These are phyloP conservation scores for Herminia tarsipennalis DNA, from an alignment of 2,888 invertebrate species.

Conservation along the genomic window DNA sequence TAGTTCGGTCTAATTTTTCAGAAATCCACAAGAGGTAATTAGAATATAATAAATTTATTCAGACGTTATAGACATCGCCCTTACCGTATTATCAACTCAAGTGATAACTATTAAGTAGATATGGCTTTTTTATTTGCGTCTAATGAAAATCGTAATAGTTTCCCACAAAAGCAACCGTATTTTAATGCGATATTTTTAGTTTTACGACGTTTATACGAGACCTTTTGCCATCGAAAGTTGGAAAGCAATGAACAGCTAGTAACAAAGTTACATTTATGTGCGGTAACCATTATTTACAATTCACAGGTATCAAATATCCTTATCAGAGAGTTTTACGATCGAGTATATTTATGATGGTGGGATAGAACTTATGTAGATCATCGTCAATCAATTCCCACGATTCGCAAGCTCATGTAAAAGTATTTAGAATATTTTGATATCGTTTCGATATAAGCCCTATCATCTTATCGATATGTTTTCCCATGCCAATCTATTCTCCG, in stretches of 20 bases:
- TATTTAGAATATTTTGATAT: slow-evolving; percentile 61
- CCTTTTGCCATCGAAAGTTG: background rate
- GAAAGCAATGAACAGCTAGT: slow-evolving; percentile 12
- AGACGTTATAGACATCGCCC: too few species aligned
- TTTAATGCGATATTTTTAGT: background rate
- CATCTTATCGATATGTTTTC: slow-evolving; percentile 70
- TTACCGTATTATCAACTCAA: too few species aligned
- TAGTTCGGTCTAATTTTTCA: too few species aligned
- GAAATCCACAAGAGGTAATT: too few species aligned
- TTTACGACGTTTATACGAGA: background rate
- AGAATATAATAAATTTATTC: too few species aligned
- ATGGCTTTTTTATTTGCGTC: background rate
- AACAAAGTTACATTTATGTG: slow-evolving; percentile 3
- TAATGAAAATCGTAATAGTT: background rate
- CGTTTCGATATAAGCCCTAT: slow-evolving; percentile 57
- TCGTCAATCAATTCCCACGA: slow-evolving; percentile 69
- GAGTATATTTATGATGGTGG: slow-evolving; percentile 44
- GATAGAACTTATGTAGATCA: slow-evolving; percentile 59
- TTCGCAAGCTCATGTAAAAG: slow-evolving; percentile 65
- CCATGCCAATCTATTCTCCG: slow-evolving; percentile 61
- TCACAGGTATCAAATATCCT: slow-evolving; percentile 43
- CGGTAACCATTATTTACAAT: slow-evolving; percentile 37
- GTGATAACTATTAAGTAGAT: too few species aligned
- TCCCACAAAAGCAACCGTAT: background rate
- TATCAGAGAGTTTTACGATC: slow-evolving; percentile 50